These are phyloP conservation scores for Drosophila fulvimacula DNA, from an alignment of 2,888 invertebrate genomes.

Conservation along the genomic window DNA sequence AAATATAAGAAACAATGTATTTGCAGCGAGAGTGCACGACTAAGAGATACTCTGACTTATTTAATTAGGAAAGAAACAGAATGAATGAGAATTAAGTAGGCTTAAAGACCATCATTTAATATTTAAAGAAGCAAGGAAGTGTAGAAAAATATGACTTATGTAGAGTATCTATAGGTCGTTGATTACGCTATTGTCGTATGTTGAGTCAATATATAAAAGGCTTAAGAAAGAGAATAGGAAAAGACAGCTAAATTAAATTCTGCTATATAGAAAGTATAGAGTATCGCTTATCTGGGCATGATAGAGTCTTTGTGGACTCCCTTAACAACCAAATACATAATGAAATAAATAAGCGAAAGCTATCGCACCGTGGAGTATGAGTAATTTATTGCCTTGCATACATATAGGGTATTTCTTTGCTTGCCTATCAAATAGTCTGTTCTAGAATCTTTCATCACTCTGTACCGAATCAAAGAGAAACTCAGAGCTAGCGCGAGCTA, in stretches of 20 bases:
- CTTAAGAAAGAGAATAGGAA: not conserved
- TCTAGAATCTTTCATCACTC: not conserved
- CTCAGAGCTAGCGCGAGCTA: not conserved
- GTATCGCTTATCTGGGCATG: no score
- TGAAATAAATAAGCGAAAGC: not conserved
- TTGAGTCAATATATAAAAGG: not conserved
- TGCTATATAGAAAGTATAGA: no score
- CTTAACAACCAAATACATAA: not conserved
- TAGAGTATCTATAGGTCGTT: not conserved
- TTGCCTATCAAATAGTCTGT: no score
- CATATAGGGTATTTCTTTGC: not conserved
- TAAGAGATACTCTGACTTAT: not conserved
- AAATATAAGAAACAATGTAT: constrained; percentile 21
- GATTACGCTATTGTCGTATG: not conserved
- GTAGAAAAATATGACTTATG: no score
- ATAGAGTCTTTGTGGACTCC: no score
- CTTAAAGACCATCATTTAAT: no score
- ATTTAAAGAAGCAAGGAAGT: no score
- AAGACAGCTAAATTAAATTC: no score
- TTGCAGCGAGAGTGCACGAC: not conserved
- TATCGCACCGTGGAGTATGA: not conserved
- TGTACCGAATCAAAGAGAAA: not conserved
- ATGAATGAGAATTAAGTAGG: no score
- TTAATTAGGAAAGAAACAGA: no score
- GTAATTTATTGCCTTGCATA: not conserved